A percentile compares a stretch with the other conserved stretches of the same genome.
Conservation (phyloP, 2,888 invertebrate species). For the Lycocerus yunnanus region DNA sequence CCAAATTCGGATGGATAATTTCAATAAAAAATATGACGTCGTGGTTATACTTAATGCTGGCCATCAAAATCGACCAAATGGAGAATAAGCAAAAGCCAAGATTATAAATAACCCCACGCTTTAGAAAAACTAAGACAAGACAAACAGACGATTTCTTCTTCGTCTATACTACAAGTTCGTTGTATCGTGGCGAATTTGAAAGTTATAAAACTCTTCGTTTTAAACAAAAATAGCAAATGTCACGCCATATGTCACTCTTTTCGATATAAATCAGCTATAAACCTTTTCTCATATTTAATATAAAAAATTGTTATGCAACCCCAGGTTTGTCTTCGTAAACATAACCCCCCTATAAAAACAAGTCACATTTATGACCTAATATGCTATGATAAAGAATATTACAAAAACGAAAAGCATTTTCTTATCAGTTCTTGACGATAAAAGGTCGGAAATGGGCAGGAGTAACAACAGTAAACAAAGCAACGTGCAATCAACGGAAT, state of each 20-base stretch:
- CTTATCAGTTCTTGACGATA: conserved; percentile 19
- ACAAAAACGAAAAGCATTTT: conserved; percentile 11
- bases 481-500: conserved; percentile 43
- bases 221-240: neutral
- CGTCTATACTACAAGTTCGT: conserved; percentile 36
- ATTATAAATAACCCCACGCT: conserved; percentile 38
- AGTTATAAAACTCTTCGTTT: conserved; percentile 13
- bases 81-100: conserved; percentile 32
- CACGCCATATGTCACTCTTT: neutral
- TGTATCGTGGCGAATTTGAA: conserved; percentile 23
- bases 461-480: conserved; percentile 45
- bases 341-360: conserved; percentile 19
- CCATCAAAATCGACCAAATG: conserved; percentile 34
- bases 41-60: conserved; percentile 29
- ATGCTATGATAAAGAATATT: neutral
- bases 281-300: neutral
- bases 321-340: conserved; percentile 26
- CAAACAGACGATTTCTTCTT: conserved; percentile 27
- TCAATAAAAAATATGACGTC: conserved; percentile 34
- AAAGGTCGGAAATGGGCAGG: conserved; percentile 32
- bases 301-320: neutral
- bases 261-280: neutral
- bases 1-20: neutral
- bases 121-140: conserved; percentile 24
- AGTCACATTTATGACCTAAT: conserved; percentile 18